phyloP scores from a whole-genome alignment of 2,113 vertebrate genomes.

The Laticauda colubrina region DNA sequence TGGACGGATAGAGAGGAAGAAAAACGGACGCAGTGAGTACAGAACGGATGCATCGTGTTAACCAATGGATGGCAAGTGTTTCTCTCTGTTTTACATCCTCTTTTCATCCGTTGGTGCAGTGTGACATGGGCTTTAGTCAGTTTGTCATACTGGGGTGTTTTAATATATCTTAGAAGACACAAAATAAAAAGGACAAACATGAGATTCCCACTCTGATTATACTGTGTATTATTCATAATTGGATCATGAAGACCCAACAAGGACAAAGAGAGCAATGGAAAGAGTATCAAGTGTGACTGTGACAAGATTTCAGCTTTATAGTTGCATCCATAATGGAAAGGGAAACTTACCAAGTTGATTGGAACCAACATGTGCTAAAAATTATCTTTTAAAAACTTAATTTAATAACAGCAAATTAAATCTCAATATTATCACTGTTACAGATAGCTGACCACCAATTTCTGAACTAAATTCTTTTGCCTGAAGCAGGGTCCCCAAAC shows the following conservation, averaged over 20 bases:
- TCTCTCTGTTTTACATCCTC: too few species aligned
- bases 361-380: not conserved
- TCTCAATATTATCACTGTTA: not conserved
- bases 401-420: constrained; percentile 22
- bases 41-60: too few species aligned
- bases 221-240: constrained; percentile 19
- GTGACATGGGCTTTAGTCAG: not conserved
- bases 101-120: too few species aligned
- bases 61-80: too few species aligned
- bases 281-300: not conserved
- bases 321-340: not conserved
- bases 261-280: not conserved
- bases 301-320: not conserved
- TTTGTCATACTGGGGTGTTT: constrained; percentile 3
- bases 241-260: constrained; percentile 10
- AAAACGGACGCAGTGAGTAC: too few species aligned
- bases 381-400: not conserved
- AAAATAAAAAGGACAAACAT: constrained; percentile 25
- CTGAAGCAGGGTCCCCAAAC: not conserved
- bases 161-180: constrained; percentile 17
- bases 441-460: constrained; percentile 24
- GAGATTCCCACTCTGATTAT: constrained; percentile 11
- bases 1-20: too few species aligned
- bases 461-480: not conserved
- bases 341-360: not conserved